Conservation (phyloP, 2,797 vertebrate genomes). For the Acrossocheilus fasciatus region DNA sequence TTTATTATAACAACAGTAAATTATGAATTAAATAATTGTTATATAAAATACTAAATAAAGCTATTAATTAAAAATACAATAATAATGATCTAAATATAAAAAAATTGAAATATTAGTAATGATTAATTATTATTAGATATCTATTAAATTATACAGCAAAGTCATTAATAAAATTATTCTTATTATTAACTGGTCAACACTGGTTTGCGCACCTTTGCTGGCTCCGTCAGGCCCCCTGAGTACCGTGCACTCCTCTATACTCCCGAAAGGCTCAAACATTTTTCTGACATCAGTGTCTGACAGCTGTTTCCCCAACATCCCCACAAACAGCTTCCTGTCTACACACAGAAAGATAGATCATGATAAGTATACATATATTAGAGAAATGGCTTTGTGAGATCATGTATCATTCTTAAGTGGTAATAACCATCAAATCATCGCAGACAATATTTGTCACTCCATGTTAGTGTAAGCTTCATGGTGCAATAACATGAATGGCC, state of each 20-base stretch:
- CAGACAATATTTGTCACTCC: constrained; percentile 18
- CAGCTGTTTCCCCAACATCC: constrained; percentile 98
- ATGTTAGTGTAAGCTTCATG: background rate
- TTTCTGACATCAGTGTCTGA: constrained; percentile 91
- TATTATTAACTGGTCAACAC: too few species aligned
- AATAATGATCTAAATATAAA: background rate
- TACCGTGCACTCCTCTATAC: constrained; percentile 97
- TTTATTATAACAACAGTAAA: background rate
- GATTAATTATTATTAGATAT: background rate
- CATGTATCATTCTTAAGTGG: background rate
- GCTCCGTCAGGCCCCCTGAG: constrained; percentile 92
- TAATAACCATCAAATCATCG: constrained; percentile 24
- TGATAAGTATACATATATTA: constrained; percentile 46
- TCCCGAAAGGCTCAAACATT: constrained; percentile 95
- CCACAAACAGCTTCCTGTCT: constrained; percentile 99
- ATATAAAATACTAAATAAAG: background rate
- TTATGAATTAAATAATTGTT: background rate
- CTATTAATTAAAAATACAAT: background rate
- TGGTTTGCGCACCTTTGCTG: constrained; percentile 88
- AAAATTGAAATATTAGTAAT: background rate
- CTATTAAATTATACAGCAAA: background rate
- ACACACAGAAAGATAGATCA: constrained; percentile 71
- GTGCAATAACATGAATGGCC: background rate
- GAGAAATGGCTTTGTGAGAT: constrained; percentile 27
- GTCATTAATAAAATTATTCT: background rate